Evolutionary conservation across 2,888 invertebrate genomes (phyloP).

Genomic region (Neoscelio sp.): DNA sequence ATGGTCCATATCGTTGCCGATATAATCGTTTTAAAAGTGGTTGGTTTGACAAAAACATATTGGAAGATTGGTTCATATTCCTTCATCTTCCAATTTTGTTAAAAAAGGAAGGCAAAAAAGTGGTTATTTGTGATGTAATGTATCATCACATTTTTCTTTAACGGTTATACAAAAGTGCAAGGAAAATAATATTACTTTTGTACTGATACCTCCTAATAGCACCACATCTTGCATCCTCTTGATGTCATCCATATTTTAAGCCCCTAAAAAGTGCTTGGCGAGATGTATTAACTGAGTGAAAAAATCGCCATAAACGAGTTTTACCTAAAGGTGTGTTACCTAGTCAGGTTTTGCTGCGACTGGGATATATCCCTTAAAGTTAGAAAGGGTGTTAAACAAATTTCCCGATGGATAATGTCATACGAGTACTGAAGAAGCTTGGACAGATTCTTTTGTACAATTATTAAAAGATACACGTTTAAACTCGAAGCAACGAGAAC

Average conservation of each 20-base stretch:
- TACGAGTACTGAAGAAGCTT: no score
- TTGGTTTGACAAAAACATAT: slow-evolving; percentile 68
- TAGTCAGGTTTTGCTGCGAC: no score
- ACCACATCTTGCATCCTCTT: slow-evolving; percentile 73
- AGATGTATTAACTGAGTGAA: no score
- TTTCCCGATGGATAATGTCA: no score
- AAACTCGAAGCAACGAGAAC: no score
- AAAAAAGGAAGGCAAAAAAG: slow-evolving; percentile 69
- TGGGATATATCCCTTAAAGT: no score
- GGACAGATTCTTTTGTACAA: no score
- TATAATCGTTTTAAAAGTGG: slow-evolving; percentile 75
- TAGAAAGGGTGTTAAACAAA: no score
- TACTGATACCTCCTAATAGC: slow-evolving; percentile 73
- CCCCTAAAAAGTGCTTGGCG: slow-evolving; percentile 73
- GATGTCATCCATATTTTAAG: slow-evolving; percentile 71
- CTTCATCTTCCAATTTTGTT: slow-evolving; percentile 70
- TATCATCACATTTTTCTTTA: no score
- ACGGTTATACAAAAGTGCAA: slow-evolving; percentile 72
- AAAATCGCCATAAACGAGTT: no score
- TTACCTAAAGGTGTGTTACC: no score
- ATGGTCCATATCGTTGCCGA: slow-evolving; percentile 5
- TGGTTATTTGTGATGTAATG: slow-evolving; percentile 77
- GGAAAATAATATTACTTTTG: slow-evolving; percentile 72
- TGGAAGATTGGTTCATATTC: slow-evolving; percentile 69
- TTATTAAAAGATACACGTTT: no score